Percentiles rank a stretch among this genome's conserved stretches.
Evolutionary conservation across 2,113 vertebrate genomes (phyloP).

Genomic region (Scomber colias): DNA sequence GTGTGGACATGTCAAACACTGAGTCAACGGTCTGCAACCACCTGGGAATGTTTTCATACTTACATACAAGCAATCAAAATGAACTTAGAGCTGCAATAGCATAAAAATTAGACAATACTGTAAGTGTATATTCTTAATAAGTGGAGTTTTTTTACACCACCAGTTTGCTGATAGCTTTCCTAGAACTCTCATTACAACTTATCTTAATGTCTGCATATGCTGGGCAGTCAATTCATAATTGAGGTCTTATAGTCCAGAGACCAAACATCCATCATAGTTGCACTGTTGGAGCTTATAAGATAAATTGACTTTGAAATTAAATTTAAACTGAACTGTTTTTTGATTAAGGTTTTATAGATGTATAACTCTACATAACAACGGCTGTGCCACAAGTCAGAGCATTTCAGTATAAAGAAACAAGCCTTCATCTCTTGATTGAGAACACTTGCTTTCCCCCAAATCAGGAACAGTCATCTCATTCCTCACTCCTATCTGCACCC

Average conservation of each 20-base stretch:
- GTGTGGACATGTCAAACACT: conserved; percentile 50
- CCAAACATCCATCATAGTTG: neutral
- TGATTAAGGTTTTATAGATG: neutral
- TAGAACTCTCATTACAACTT: neutral
- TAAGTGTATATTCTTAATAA: neutral
- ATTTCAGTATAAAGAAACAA: neutral
- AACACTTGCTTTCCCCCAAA: conserved; percentile 1
- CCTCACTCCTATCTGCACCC: conserved; percentile 49
- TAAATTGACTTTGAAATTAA: neutral
- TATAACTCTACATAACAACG: neutral
- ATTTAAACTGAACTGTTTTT: neutral
- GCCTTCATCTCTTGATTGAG: neutral
- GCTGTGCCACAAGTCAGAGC: neutral
- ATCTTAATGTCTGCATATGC: neutral
- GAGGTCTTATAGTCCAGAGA: neutral
- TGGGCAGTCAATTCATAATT: neutral
- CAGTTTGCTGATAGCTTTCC: neutral
- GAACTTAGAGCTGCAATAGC: neutral
- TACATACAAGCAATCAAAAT: neutral
- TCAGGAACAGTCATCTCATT: conserved; percentile 55
- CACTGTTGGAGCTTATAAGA: neutral
- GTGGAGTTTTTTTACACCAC: neutral
- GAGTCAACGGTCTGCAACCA: conserved; percentile 40
- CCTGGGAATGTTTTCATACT: conserved; percentile 44
- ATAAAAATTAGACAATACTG: neutral